Base-by-base conservation (phyloP, 2,113 vertebrate genomes). In the Ploceus nigricollis region DNA sequence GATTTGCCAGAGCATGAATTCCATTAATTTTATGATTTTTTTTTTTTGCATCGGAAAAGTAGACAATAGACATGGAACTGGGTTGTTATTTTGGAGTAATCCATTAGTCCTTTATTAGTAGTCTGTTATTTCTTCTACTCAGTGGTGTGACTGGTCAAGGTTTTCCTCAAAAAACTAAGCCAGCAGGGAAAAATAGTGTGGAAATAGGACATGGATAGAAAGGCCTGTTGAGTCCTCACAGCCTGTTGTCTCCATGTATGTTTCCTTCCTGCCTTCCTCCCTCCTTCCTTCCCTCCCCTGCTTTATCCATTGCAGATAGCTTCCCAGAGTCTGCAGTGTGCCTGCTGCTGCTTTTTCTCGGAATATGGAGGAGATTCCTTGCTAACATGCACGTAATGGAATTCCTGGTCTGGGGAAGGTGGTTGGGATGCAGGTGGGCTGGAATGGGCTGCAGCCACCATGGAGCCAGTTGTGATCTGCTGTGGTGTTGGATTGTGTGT, bases 321-420 rank as follows among this genome's bases (percentile, higher is more conserved):
- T 63, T n/a, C 68, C 40, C 53, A 0, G 5, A 42, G 7, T 19
- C 44, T 40, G 25, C 10, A 16, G 16, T 4, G 39, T 40, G 25
- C 65, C 37, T 0, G 63, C 53, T 58, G 4, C 75, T 37, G 63
- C n/a, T 15, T 30, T 7, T n/a, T 42, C 27, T 47, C 0, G 1
- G 45, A 51, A 27, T 0, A 1, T 0, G 2, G 47, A 82, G 70
- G 40, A 83, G 30, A 35, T 58, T 27, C 25, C 8, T 40, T 4
- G 23, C n/a, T 44, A 4, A 23, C 3, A 16, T 0, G 7, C 83
- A 73, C 40, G 71, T 30, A 48, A 18, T 11, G 28, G 42, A 81
- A 68, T 31, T 13, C 20, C 35, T 4, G 56, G 15, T 7, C 0
- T 0, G 2, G 39, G 50, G 31, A 68, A 24, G 23, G 33, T 33